phyloP scores from a whole-genome alignment of 2,888 invertebrate species.

The Mesodorylaimus sp. region DNA sequence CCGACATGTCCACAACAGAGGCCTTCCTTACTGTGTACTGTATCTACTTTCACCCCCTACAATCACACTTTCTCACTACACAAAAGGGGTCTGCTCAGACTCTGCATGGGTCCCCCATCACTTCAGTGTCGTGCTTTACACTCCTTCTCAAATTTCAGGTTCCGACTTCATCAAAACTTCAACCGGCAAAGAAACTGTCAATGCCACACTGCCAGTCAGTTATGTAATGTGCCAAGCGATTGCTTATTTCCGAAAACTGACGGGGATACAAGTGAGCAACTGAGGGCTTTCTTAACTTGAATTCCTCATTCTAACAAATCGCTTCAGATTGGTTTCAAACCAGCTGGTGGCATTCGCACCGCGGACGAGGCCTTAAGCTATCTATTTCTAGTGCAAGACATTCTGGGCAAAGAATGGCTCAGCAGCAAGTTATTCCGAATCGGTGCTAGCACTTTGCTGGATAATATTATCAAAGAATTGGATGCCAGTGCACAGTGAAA shows the following conservation, averaged over 20 bases:
- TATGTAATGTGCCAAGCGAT: conserved; percentile 87
- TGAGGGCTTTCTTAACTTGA: conserved; percentile 23
- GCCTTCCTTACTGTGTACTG: too few species aligned
- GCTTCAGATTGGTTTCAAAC: conserved; percentile 73
- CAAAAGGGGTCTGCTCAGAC: not conserved
- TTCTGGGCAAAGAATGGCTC: conserved; percentile 71
- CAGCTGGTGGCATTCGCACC: conserved; percentile 84
- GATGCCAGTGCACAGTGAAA: too few species aligned
- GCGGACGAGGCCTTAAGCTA: conserved; percentile 65
- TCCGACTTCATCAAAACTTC: conserved; percentile 97
- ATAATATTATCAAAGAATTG: conserved; percentile 42
- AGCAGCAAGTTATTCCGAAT: conserved; percentile 55
- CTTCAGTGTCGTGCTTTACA: not conserved
- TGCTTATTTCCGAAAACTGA: conserved; percentile 4
- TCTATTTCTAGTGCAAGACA: conserved; percentile 60
- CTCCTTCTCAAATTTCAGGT: conserved; percentile 42
- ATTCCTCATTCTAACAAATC: not conserved
- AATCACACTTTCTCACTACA: too few species aligned
- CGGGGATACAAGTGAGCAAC: conserved; percentile 17
- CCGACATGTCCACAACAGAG: too few species aligned
- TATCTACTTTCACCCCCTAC: too few species aligned
- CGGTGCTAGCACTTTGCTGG: conserved; percentile 76
- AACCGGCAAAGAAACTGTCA: conserved; percentile 78
- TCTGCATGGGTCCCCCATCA: not conserved
- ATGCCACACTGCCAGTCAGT: conserved; percentile 76